These are phyloP conservation scores for Eolophus roseicapilla DNA, from an alignment of 2,113 vertebrate species.

Conservation along the genomic window DNA sequence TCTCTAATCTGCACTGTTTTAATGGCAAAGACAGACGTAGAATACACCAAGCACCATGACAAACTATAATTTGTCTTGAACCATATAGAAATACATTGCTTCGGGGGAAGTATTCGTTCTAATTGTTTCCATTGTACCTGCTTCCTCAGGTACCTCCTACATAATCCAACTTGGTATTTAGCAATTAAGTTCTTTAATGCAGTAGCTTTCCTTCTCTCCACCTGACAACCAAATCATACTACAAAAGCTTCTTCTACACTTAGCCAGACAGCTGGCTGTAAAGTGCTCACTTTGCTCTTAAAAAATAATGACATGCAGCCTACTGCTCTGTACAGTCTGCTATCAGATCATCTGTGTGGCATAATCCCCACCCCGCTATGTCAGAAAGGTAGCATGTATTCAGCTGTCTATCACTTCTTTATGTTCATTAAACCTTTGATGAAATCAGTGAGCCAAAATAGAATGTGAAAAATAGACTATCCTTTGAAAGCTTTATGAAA, in stretches of 20 bases:
- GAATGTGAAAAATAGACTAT: neutral
- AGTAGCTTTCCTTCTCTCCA: neutral
- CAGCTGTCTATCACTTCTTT: conserved; percentile 2
- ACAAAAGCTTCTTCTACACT: neutral
- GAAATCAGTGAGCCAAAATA: conserved; percentile 24
- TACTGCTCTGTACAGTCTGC: neutral
- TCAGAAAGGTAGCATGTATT: neutral
- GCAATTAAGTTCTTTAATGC: neutral
- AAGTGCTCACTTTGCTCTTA: neutral
- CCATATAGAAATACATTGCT: neutral
- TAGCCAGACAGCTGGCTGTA: neutral
- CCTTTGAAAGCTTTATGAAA: conserved; percentile 5
- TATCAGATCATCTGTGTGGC: neutral
- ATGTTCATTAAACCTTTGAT: neutral
- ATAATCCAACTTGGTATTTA: neutral
- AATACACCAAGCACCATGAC: neutral
- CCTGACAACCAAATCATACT: neutral
- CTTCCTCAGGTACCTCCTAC: neutral
- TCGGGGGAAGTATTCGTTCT: neutral
- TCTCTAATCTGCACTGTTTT: neutral
- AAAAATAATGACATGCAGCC: neutral
- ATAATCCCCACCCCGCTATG: conserved; percentile 2
- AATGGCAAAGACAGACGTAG: neutral
- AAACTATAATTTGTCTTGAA: neutral
- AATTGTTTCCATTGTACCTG: neutral